phyloP scores from a whole-genome alignment of 2,888 invertebrate genomes.

The Tachina lurida region DNA sequence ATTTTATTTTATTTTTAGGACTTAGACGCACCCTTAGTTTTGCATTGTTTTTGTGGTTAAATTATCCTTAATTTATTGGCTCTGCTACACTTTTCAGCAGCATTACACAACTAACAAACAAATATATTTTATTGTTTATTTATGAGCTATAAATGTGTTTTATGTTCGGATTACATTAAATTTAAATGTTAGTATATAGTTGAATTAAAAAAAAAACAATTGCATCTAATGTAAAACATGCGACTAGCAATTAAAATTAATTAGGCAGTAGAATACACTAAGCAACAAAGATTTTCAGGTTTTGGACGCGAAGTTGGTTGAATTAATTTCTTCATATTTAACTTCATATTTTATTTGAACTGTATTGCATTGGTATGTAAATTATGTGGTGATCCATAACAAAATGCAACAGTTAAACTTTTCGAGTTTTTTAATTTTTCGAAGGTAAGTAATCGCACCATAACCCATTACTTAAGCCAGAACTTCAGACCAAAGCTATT shows the following conservation, averaged over 20 bases:
- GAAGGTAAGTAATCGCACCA: too few species aligned
- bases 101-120: constrained; percentile 15
- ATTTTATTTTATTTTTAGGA: too few species aligned
- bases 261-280: constrained; percentile 33
- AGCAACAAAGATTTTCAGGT: not conserved
- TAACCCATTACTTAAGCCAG: too few species aligned
- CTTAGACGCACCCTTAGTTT: not conserved
- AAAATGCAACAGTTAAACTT: too few species aligned
- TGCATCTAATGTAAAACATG: not conserved
- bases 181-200: constrained; percentile 11
- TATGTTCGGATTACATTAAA: constrained; percentile 18
- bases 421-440: too few species aligned
- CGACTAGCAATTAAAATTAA: constrained; percentile 26
- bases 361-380: too few species aligned
- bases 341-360: too few species aligned
- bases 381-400: too few species aligned
- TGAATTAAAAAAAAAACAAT: not conserved
- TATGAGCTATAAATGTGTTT: constrained; percentile 35
- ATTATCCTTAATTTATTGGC: constrained; percentile 3
- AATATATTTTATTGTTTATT: constrained; percentile 30
- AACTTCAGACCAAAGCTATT: too few species aligned
- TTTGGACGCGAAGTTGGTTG: not conserved
- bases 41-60: not conserved
- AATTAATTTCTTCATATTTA: too few species aligned
- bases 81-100: not conserved